A percentile compares a stretch with the other conserved stretches of the same genome.
phyloP scores from a whole-genome alignment of 2,888 invertebrate genomes.

The Drosophila koepferae region DNA sequence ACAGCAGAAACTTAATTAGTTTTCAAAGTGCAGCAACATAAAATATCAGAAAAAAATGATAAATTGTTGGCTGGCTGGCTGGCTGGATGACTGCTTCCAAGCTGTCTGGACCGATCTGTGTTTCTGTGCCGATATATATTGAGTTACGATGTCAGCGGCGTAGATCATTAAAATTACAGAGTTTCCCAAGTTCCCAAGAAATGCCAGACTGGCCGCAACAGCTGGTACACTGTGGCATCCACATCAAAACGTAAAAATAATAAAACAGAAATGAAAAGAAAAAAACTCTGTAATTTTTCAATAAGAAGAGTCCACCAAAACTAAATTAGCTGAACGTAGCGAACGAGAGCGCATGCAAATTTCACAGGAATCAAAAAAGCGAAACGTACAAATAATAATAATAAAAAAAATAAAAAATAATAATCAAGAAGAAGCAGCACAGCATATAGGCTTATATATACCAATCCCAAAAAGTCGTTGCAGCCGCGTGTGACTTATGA shows the following conservation, averaged over 20 bases:
- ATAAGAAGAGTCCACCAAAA: conserved; percentile 63
- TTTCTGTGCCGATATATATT: conserved; percentile 55
- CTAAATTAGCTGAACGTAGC: conserved; percentile 71
- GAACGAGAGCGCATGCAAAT: conserved; percentile 66
- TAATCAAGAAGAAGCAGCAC: conserved; percentile 51
- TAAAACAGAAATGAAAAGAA: conserved; percentile 2
- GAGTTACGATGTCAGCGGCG: conserved; percentile 63
- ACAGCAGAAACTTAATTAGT: conserved; percentile 71
- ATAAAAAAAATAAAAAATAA: conserved; percentile 26
- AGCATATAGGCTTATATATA: conserved; percentile 30
- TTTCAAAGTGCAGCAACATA: conserved; percentile 69
- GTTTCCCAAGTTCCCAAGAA: conserved; percentile 60
- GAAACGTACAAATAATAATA: conserved; percentile 59
- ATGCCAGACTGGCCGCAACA: conserved; percentile 23
- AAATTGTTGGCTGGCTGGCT: conserved; percentile 43
- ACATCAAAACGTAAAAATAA: conserved; percentile 29
- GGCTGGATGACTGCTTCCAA: conserved; percentile 70
- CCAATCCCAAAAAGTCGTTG: conserved; percentile 71
- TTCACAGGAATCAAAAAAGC: conserved; percentile 75
- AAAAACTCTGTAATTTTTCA: conserved; percentile 75
- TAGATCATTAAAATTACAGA: conserved; percentile 78
- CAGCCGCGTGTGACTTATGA: conserved; percentile 79
- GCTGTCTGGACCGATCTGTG: conserved; percentile 72
- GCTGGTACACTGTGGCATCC: conserved; percentile 35
- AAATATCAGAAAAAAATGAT: conserved; percentile 33